phyloP scores from a whole-genome alignment of 2,888 invertebrate species.

The Polietes domitor region DNA sequence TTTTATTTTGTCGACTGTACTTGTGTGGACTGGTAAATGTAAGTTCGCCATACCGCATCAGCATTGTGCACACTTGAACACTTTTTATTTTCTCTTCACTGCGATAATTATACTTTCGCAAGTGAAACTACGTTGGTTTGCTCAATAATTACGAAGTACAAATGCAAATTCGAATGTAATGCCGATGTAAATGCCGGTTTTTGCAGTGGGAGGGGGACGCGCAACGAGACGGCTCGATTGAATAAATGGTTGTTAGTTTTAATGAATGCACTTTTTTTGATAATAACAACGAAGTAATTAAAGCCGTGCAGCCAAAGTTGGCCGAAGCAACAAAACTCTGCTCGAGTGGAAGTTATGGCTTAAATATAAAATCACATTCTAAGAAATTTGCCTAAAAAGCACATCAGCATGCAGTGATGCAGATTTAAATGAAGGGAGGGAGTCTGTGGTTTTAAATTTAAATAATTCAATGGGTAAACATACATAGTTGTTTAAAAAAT shows the following conservation, averaged over 20 bases:
- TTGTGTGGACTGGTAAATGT: no score
- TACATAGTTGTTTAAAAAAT: no score
- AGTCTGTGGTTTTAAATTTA: no score
- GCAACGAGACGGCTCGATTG: not conserved
- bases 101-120: not conserved
- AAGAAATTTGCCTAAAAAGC: not conserved
- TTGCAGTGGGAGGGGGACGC: not conserved
- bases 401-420: no score
- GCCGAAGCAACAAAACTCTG: not conserved
- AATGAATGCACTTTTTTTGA: slow-evolving; percentile 5
- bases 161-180: not conserved
- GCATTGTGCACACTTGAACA: not conserved
- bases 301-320: not conserved
- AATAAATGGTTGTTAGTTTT: not conserved
- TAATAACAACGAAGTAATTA: not conserved
- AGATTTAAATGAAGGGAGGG: no score
- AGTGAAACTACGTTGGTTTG: not conserved
- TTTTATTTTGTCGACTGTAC: no score
- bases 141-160: not conserved
- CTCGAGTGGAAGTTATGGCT: not conserved
- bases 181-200: not conserved
- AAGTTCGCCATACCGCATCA: not conserved
- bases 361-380: not conserved
- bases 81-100: not conserved
- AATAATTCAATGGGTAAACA: no score